Evolutionary conservation across 2,888 invertebrate species (phyloP).

Genomic region (Empis stercorea): DNA sequence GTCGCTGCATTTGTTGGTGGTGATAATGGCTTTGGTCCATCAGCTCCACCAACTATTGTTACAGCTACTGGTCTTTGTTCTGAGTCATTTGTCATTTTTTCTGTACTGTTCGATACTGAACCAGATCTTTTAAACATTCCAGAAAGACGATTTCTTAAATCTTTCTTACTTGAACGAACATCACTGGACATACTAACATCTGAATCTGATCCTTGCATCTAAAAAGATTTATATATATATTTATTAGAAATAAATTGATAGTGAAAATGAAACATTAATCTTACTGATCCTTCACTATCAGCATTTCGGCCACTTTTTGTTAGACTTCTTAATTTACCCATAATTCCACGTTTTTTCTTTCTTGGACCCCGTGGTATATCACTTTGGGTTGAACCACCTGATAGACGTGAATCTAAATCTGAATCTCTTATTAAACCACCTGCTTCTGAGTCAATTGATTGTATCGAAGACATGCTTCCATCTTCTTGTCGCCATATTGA

Average conservation of each 20-base stretch:
- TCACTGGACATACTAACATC: slow-evolving; percentile 54
- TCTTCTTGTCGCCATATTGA: slow-evolving; percentile 74
- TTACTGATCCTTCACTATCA: slow-evolving; percentile 36
- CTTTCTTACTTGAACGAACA: slow-evolving; percentile 51
- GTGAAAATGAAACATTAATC: slow-evolving; percentile 7
- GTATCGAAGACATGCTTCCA: slow-evolving; percentile 72
- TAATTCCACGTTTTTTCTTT: slow-evolving; percentile 67
- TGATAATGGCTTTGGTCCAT: slow-evolving; percentile 30
- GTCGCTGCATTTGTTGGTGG: slow-evolving; percentile 28
- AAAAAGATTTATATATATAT: slow-evolving; percentile 1
- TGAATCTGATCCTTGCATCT: slow-evolving; percentile 55
- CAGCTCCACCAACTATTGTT: slow-evolving; percentile 30
- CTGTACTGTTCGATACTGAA: slow-evolving; percentile 46
- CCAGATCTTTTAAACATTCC: slow-evolving; percentile 66
- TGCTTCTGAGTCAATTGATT: slow-evolving; percentile 56
- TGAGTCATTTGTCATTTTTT: slow-evolving; percentile 25
- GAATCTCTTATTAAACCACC: slow-evolving; percentile 55
- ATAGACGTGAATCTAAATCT: slow-evolving; percentile 62
- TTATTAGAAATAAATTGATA: not conserved
- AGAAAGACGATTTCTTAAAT: slow-evolving; percentile 65
- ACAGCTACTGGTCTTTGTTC: slow-evolving; percentile 42
- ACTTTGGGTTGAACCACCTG: slow-evolving; percentile 74
- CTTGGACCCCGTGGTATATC: slow-evolving; percentile 54
- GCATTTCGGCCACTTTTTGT: slow-evolving; percentile 58
- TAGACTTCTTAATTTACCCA: slow-evolving; percentile 71